A percentile compares a stretch with the other conserved stretches of the same genome.
Evolutionary conservation across 23 tunicate species (phyloP).

Genomic region (Trididemnum nubilum): DNA sequence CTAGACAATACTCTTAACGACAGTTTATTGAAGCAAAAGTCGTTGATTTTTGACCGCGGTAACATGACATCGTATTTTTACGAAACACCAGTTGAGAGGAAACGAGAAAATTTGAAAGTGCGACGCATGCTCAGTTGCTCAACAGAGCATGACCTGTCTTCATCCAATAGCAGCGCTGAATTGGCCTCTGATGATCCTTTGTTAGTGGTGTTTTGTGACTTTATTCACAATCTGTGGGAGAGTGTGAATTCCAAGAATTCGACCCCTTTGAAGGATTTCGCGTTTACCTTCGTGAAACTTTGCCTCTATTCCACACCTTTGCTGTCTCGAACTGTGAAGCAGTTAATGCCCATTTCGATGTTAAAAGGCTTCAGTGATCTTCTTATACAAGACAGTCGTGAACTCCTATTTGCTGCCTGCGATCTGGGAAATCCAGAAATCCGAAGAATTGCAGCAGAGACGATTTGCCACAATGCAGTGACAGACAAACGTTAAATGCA

Average conservation of each 20-base stretch:
- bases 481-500: not conserved
- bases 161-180: conserved; percentile 37
- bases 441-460: conserved; percentile 66
- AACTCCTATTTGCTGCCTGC: conserved; percentile 64
- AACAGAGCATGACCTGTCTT: conserved; percentile 81
- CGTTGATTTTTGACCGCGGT: not conserved
- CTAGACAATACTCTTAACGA: conserved; percentile 69
- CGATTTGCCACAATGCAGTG: conserved; percentile 44
- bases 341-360: conserved; percentile 57
- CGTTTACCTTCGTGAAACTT: conserved; percentile 45
- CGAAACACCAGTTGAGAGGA: conserved; percentile 29
- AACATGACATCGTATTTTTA: conserved; percentile 35
- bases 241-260: not conserved
- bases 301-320: conserved; percentile 54
- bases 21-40: conserved; percentile 45
- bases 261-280: conserved; percentile 54
- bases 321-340: conserved; percentile 72
- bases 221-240: conserved; percentile 34
- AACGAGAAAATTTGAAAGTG: conserved; percentile 32
- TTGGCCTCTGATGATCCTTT: conserved; percentile 55
- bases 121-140: conserved; percentile 85
- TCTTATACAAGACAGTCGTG: conserved; percentile 37
- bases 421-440: conserved; percentile 72
- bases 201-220: conserved; percentile 27
- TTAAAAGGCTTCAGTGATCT: conserved; percentile 31